Evolutionary conservation across 2,888 invertebrate species (phyloP), one percentile per base, ranked within the genome.

Genomic region (Linnaemya tessellans): DNA sequence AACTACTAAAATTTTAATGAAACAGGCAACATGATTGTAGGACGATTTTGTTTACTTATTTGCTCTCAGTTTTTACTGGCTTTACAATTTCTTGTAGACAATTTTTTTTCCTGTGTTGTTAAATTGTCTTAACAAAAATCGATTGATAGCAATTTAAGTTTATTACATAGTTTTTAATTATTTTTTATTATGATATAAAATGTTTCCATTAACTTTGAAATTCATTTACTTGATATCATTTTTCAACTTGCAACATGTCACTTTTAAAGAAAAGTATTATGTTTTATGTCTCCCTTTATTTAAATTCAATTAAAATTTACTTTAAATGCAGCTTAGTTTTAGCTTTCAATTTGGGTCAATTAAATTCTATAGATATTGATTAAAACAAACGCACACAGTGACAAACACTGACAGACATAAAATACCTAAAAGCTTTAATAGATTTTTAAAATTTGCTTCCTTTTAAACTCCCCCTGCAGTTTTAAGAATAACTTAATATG

Each of bases 331-430:
- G 71, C 49, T 71, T 58, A 54, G 35, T 8, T 54, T 62, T 75
- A 41, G 58, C 78, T 78, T 71, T 54, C 74, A 87, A 89, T 89
- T 89, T 88, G 74, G 89, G 88, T 89, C 90, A 89, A 89, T 89
- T 88, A 89, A 88, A 89, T 88, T 89, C 84, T 80, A 88, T 88
- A 88, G 82, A 87, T 74, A 78, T 67, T 67, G 58, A 25, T 15
- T 35, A 20, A 74, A 3, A 51, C 5, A 51, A 10, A 43, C 4
- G 30, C n/a, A 51, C 3, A 49, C 11, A 22, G 13, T 10, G 1
- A 20, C 43, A 64, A 5, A 60, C 20, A 62, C 15, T 25, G 4
- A 49, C 22, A 35, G 20, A 58, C 15, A 43, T 25, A 4, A 58
- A 38, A 58, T n/a, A 4, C 41, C 43, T 25, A 8, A 58, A 38